phyloP scores from a whole-genome alignment of 2,113 vertebrate species.

The Eira barbara region DNA sequence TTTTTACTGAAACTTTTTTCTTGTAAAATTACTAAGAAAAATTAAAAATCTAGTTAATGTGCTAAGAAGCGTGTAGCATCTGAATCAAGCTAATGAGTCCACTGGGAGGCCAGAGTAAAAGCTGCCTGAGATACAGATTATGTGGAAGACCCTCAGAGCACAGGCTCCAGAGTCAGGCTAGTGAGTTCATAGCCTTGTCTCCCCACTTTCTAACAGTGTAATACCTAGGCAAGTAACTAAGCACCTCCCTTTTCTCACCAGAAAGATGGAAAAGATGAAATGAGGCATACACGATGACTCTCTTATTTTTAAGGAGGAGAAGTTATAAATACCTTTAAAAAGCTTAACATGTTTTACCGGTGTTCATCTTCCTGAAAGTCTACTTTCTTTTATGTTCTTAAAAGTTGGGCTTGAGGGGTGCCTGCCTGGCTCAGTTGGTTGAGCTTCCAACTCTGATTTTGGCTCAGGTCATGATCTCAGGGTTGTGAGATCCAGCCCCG shows the following conservation, averaged over 20 bases:
- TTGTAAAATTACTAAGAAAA: slow-evolving; percentile 37
- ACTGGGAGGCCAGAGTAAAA: not conserved
- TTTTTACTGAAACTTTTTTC: slow-evolving; percentile 1
- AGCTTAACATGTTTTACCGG: not conserved
- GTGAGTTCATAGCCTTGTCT: not conserved
- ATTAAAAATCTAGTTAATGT: not conserved
- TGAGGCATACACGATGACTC: not conserved
- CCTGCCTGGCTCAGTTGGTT: not conserved
- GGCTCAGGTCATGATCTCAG: not conserved
- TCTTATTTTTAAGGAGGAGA: not conserved
- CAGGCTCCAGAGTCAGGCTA: not conserved
- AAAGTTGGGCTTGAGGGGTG: not conserved
- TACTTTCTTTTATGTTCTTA: not conserved
- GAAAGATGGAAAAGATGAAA: not conserved
- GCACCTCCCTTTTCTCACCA: not conserved
- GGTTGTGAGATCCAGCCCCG: not conserved
- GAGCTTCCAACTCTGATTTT: not conserved
- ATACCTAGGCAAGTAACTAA: not conserved
- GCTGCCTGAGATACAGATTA: not conserved
- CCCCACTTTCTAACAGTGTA: not conserved
- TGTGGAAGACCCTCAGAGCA: not conserved
- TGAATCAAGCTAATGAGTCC: not conserved
- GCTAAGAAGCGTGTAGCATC: not conserved
- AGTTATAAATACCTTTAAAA: not conserved
- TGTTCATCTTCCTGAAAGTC: not conserved